A percentile compares a stretch with the other conserved stretches of the same genome.
These are phyloP conservation scores for Xyliphius kryptos DNA, from an alignment of 2,113 vertebrate species.

Conservation along the genomic window DNA sequence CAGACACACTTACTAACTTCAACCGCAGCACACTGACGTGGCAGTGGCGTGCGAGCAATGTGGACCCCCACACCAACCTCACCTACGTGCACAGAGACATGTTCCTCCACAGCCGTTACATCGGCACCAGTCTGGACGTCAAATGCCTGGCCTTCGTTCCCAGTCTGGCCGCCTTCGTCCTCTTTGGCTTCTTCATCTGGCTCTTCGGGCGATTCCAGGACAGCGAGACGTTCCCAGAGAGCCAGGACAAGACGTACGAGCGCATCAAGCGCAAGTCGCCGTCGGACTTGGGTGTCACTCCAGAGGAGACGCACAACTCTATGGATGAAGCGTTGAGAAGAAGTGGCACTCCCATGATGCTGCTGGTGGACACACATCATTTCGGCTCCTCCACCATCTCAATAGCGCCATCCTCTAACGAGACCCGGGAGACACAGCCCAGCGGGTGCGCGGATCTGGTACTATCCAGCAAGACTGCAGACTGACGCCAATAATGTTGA, in stretches of 20 bases:
- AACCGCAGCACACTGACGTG: constrained; percentile 89
- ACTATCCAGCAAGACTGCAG: constrained; percentile 47
- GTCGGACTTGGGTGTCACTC: constrained; percentile 79
- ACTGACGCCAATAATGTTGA: constrained; percentile 53
- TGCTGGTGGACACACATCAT: constrained; percentile 71
- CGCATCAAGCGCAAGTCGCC: constrained; percentile 91
- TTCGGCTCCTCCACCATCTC: constrained; percentile 54
- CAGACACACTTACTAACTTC: constrained; percentile 79
- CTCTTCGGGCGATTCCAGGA: constrained; percentile 91
- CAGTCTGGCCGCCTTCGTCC: constrained; percentile 83
- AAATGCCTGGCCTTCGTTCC: constrained; percentile 95
- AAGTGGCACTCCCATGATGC: constrained; percentile 69
- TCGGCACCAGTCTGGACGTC: constrained; percentile 79
- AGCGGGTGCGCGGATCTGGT: too few relatives aligned
- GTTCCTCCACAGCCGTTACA: constrained; percentile 91
- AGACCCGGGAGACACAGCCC: constrained; percentile 54
- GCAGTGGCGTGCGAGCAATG: constrained; percentile 82
- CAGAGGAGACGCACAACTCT: constrained; percentile 75
- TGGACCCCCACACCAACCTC: constrained; percentile 76
- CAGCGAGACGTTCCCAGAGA: constrained; percentile 84
- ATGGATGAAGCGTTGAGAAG: constrained; percentile 67
- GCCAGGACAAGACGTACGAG: constrained; percentile 84
- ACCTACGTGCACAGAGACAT: constrained; percentile 80
- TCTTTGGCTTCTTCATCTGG: constrained; percentile 94
- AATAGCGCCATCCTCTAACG: constrained; percentile 51